These are phyloP conservation scores for Scaptomyza reducta DNA, from an alignment of 2,888 invertebrate species.

Conservation along the genomic window DNA sequence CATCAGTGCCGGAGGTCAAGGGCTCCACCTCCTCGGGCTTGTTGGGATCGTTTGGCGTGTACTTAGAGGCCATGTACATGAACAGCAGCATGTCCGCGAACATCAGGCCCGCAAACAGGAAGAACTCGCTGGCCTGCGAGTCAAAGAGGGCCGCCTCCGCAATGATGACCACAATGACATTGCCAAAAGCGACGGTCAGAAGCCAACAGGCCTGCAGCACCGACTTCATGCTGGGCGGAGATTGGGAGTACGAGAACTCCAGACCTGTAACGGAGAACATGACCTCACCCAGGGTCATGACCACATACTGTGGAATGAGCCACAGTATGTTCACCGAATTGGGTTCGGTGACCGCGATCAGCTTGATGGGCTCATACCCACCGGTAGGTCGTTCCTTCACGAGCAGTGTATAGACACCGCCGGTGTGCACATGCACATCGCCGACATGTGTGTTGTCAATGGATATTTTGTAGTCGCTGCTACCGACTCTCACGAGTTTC, in stretches of 20 bases:
- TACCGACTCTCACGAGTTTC: constrained; percentile 54
- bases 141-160: constrained; percentile 91
- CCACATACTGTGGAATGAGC: constrained; percentile 89
- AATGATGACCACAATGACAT: constrained; percentile 95
- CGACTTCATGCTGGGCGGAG: constrained; percentile 94
- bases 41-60: constrained; percentile 85
- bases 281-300: constrained; percentile 87
- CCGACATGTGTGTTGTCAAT: constrained; percentile 46
- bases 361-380: background rate
- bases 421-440: constrained; percentile 66
- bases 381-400: constrained; percentile 41
- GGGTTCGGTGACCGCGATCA: constrained; percentile 78
- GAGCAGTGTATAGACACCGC: constrained; percentile 83
- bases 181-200: constrained; percentile 96
- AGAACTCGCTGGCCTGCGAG: constrained; percentile 93
- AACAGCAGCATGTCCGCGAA: constrained; percentile 92
- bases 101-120: constrained; percentile 96
- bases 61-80: constrained; percentile 90
- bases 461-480: constrained; percentile 62
- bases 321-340: constrained; percentile 86
- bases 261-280: constrained; percentile 90
- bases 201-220: constrained; percentile 96
- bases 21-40: constrained; percentile 54
- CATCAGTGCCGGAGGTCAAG: constrained; percentile 39
- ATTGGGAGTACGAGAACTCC: constrained; percentile 89